These are phyloP conservation scores for Etheostoma cragini DNA, from an alignment of 2,113 vertebrate genomes.

Conservation along the genomic window DNA sequence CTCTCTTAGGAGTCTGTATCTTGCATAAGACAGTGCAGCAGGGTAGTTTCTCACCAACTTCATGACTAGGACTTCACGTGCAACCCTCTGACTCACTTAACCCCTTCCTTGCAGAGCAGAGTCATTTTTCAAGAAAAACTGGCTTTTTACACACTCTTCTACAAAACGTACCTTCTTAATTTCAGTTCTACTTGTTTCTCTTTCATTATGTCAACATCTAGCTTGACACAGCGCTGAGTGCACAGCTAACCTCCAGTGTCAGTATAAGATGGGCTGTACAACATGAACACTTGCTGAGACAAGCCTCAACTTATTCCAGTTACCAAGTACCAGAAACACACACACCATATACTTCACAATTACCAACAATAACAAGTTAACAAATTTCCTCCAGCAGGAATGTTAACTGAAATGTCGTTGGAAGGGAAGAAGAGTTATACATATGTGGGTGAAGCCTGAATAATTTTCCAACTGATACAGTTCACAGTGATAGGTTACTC, in stretches of 20 bases:
- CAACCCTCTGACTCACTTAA: slow-evolving; percentile 62
- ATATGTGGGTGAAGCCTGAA: not conserved
- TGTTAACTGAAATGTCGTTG: not conserved
- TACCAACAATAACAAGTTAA: slow-evolving; percentile 5
- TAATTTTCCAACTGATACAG: slow-evolving; percentile 20
- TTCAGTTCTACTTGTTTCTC: not conserved
- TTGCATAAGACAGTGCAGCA: not conserved
- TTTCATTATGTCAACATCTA: slow-evolving; percentile 5
- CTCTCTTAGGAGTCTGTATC: not conserved
- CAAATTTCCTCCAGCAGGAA: slow-evolving; percentile 13
- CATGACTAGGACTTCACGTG: slow-evolving; percentile 38
- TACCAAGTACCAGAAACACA: slow-evolving; percentile 29
- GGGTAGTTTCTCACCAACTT: slow-evolving; percentile 31
- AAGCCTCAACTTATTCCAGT: slow-evolving; percentile 41
- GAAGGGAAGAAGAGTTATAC: not conserved
- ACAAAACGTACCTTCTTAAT: slow-evolving; percentile 1
- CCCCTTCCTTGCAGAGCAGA: slow-evolving; percentile 41
- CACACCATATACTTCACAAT: slow-evolving; percentile 30
- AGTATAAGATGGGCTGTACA: slow-evolving; percentile 11
- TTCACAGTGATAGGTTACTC: not conserved
- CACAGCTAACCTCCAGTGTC: not conserved
- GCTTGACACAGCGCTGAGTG: not conserved
- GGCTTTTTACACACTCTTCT: slow-evolving; percentile 9
- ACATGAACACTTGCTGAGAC: slow-evolving; percentile 30
- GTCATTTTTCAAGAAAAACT: slow-evolving; percentile 32